Percentiles rank a stretch among this genome's conserved stretches.
Conservation (phyloP, 2,888 invertebrate species). For the Lasioglossum oenotherae region DNA sequence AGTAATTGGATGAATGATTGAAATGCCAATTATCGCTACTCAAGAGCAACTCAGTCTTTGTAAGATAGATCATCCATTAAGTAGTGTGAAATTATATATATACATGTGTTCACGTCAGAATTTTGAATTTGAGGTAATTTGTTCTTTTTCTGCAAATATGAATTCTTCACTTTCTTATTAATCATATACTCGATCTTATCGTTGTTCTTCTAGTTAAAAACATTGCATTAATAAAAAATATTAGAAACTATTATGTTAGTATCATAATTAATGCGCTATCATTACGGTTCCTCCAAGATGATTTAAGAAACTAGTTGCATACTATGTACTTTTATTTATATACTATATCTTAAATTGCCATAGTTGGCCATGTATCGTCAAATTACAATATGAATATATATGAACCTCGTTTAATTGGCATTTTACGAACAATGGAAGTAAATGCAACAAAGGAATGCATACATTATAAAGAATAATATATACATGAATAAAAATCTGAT, state of each 20-base stretch:
- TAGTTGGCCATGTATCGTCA: background rate
- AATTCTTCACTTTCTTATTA: background rate
- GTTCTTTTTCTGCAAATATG: background rate
- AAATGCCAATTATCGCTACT: slow-evolving; percentile 27
- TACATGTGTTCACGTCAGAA: slow-evolving; percentile 3
- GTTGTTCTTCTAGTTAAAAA: slow-evolving; percentile 18
- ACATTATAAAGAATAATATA: background rate
- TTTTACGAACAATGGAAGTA: slow-evolving; percentile 4
- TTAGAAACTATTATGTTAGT: slow-evolving; percentile 9
- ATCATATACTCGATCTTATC: background rate
- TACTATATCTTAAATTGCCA: background rate
- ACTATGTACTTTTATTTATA: slow-evolving; percentile 7
- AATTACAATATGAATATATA: slow-evolving; percentile 1
- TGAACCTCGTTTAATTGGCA: background rate
- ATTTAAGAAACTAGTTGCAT: slow-evolving; percentile 17
- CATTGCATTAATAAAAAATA: slow-evolving; percentile 29
- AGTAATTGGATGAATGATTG: background rate
- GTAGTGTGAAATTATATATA: slow-evolving; percentile 14
- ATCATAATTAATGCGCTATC: background rate
- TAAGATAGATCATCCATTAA: slow-evolving; percentile 35
- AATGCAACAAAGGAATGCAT: slow-evolving; percentile 20
- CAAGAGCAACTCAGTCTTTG: slow-evolving; percentile 51
- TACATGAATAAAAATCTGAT: background rate
- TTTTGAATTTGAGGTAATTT: slow-evolving; percentile 12
- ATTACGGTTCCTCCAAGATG: background rate